Base-by-base conservation (phyloP, 2,113 vertebrate species). In the Camelus bactrianus region DNA sequence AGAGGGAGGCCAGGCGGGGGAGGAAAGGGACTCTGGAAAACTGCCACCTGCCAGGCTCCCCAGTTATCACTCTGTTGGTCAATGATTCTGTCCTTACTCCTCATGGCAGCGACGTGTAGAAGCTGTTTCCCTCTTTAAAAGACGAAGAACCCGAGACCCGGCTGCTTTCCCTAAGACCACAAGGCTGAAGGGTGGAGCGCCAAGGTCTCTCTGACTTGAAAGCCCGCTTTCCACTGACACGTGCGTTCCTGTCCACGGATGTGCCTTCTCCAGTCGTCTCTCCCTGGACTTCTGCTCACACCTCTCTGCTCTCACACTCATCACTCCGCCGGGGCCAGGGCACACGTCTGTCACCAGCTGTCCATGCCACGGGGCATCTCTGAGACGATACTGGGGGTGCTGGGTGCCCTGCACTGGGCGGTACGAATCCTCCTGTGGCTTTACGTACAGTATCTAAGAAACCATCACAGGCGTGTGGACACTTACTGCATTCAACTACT, bases 341-440 rank as follows among this genome's bases (percentile, higher is more conserved):
- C 22, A 17, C 35, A 2, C 1, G 30, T 26, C 35, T 32, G 13
- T 70, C 52, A 60, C 5, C 0, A 60, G 26, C 28, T 35, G 56
- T 28, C 42, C 35, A 17, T 26, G 19, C 32, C 60, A 28, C 1
- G 46, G 46, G 46, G 58, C 11, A 6, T 28, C 26, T 67, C 54
- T 26, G 2, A 73, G 46, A 8, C 38, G 0, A 38, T 0, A 5
- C 48, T 30, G 70, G 46, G 0, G 10, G 19, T 35, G 38, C 48
- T 3, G 1, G 9, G 26, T 1, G 11, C 14, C 52, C 30, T 35
- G 58, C 8, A 30, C 7, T 8, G 11, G 32, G 14, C 42, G 1
- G 8, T 3, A 42, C 0, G 0, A 10, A 26, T 0, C 1, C 5
- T 8, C 54, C 32, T 12, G 15, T 20, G 58, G 26, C 69, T 42